Conservation (phyloP, 1,140 invertebrate species). For the Aphaenogaster rudis region DNA sequence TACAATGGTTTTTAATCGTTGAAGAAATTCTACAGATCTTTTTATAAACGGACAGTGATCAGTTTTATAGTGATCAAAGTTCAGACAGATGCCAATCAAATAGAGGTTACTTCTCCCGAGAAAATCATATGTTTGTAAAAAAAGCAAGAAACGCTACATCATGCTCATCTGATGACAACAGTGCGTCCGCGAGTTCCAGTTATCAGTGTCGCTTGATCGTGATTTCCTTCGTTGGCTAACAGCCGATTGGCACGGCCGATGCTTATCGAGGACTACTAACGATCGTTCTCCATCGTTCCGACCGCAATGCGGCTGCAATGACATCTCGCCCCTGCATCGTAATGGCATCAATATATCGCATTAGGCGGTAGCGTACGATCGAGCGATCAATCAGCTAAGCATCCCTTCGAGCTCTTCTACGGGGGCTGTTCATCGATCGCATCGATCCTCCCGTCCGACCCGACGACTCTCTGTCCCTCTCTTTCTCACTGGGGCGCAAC, state of each 20-base stretch:
- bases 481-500: constrained; percentile 15
- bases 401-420: too few species aligned
- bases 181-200: not conserved
- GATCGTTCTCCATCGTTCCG: not conserved
- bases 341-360: constrained; percentile 30
- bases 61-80: not conserved
- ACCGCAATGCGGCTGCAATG: constrained; percentile 32
- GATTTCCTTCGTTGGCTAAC: too few species aligned
- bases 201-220: not conserved
- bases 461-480: not conserved
- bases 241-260: not conserved
- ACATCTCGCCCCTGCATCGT: constrained; percentile 22
- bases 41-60: not conserved
- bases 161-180: not conserved
- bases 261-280: not conserved
- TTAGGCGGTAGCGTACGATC: constrained; percentile 28
- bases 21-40: not conserved
- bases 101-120: not conserved
- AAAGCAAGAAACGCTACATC: not conserved
- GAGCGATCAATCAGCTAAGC: not conserved
- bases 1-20: not conserved
- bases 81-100: not conserved
- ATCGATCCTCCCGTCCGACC: not conserved
- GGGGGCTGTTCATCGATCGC: not conserved
- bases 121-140: not conserved